These are phyloP conservation scores for Onychomys torridus DNA, from an alignment of 2,797 vertebrate genomes.

Conservation along the genomic window DNA sequence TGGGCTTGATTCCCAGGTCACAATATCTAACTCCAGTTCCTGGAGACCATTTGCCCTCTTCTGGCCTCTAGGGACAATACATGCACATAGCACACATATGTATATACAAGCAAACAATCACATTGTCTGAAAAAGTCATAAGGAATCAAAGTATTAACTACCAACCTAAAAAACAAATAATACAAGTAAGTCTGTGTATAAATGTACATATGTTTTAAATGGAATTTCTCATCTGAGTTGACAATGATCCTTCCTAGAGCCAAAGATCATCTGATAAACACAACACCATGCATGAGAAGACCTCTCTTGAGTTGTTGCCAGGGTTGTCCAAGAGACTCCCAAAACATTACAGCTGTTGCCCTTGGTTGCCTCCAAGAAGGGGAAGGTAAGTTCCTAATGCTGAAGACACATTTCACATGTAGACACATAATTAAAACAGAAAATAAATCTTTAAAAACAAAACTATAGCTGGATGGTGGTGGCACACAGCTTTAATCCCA, in stretches of 20 bases:
- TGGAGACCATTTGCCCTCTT: neutral
- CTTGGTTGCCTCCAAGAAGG: neutral
- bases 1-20: neutral
- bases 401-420: neutral
- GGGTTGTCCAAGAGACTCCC: neutral
- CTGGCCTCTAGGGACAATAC: neutral
- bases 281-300: neutral
- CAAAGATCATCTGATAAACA: neutral
- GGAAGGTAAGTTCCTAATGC: neutral
- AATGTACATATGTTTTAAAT: neutral
- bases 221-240: neutral
- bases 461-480: no score
- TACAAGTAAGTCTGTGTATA: neutral
- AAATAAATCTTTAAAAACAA: neutral
- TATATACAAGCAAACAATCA: neutral
- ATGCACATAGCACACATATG: neutral
- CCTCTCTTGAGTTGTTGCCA: neutral
- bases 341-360: neutral
- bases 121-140: neutral
- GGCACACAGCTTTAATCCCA: no score
- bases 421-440: neutral
- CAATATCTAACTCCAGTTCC: neutral
- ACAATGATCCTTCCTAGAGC: neutral
- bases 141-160: neutral
- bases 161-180: neutral